Evolutionary conservation across 1,140 invertebrate genomes (phyloP).

Genomic region (Paracyclopina nana): DNA sequence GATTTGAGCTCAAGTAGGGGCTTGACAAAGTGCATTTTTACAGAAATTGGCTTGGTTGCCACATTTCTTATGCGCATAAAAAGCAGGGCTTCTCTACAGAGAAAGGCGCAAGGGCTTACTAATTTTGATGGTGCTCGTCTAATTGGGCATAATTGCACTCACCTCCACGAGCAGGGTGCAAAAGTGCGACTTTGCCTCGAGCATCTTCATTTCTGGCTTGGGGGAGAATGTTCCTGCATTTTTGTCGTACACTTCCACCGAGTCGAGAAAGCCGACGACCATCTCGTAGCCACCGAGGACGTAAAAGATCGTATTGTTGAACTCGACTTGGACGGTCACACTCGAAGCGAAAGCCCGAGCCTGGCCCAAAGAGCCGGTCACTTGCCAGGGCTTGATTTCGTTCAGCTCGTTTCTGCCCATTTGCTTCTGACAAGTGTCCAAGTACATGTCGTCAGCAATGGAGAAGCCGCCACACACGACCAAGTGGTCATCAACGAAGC

Average conservation of each 20-base stretch:
- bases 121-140: no score
- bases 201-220: no score
- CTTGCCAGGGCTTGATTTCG: background rate
- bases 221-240: background rate
- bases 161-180: no score
- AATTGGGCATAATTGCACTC: no score
- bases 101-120: no score
- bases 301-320: background rate
- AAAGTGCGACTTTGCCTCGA: background rate
- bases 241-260: background rate
- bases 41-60: no score
- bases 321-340: background rate
- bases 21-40: no score
- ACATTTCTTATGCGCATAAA: no score
- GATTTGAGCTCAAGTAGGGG: no score
- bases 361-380: background rate
- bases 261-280: background rate
- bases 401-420: no score
- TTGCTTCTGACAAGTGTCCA: background rate
- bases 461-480: background rate
- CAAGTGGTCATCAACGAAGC: no score
- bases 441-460: background rate
- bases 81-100: no score
- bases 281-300: background rate
- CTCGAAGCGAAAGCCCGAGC: background rate